A percentile compares a stretch with the other conserved stretches of the same genome.
Conservation (phyloP, 1,140 invertebrate species). For the Orchesella cincta region DNA sequence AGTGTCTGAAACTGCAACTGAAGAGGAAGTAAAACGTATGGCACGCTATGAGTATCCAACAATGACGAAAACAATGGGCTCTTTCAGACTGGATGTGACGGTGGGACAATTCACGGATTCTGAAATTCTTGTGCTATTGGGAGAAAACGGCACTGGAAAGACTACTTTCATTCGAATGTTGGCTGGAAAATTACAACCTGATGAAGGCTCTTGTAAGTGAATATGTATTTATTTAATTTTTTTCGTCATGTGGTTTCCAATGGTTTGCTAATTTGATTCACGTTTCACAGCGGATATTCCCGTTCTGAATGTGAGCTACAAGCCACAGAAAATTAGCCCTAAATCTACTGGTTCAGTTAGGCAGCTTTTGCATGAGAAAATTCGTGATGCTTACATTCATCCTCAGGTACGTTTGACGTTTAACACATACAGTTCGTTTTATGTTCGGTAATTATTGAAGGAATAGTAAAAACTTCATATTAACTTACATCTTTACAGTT, state of each 20-base stretch:
- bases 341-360: constrained; percentile 93
- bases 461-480: too few species aligned
- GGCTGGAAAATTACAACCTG: constrained; percentile 90
- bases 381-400: constrained; percentile 94
- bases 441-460: not conserved
- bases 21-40: constrained; percentile 96
- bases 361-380: constrained; percentile 90
- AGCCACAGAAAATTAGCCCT: constrained; percentile 99
- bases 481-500: constrained; percentile 66
- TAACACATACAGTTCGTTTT: too few species aligned
- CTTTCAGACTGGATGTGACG: constrained; percentile 78
- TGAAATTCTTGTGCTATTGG: constrained; percentile 96
- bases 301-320: constrained; percentile 96
- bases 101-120: constrained; percentile 98
- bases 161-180: constrained; percentile 99
- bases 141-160: constrained; percentile 99
- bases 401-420: constrained; percentile 67
- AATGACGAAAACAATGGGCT: constrained; percentile 72
- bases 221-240: not conserved
- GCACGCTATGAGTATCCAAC: constrained; percentile 93
- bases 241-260: not conserved
- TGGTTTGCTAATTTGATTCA: too few species aligned
- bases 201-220: constrained; percentile 73
- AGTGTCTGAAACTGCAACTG: constrained; percentile 94
- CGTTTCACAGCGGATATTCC: constrained; percentile 72